Conservation (phyloP, 2,113 vertebrate genomes). For the Laticauda laticaudata region DNA sequence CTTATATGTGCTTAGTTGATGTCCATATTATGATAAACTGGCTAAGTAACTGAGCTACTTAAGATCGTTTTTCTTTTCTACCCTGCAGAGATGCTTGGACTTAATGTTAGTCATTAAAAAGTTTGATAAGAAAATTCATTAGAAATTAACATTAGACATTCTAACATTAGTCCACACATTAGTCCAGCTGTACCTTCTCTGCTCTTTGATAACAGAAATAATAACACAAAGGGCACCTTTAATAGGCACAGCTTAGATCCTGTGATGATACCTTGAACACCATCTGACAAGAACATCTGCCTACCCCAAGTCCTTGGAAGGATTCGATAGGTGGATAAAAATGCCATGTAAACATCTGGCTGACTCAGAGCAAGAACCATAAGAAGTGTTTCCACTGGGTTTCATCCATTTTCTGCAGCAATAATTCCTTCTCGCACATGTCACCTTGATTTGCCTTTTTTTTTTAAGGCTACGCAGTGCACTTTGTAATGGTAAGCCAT, state of each 20-base stretch:
- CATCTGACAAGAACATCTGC: background rate
- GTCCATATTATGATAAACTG: background rate
- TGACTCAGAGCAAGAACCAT: background rate
- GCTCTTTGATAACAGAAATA: background rate
- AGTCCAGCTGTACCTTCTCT: background rate
- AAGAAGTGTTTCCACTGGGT: background rate
- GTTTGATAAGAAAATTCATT: background rate
- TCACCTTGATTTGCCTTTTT: background rate
- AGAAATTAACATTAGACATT: background rate
- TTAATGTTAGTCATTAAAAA: background rate
- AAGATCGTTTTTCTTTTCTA: background rate
- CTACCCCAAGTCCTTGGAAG: background rate
- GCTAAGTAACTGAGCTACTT: background rate
- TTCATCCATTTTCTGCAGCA: background rate
- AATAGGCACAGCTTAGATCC: background rate
- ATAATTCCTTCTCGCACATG: background rate
- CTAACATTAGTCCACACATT: background rate
- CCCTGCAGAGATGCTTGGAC: background rate
- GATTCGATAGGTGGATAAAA: background rate
- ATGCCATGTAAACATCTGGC: background rate
- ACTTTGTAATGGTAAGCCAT: background rate
- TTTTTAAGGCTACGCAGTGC: background rate
- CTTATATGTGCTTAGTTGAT: background rate
- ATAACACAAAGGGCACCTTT: background rate
- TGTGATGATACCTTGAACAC: background rate